Conservation (phyloP, 2,113 vertebrate genomes). For the Chloropsis cyanopogon region DNA sequence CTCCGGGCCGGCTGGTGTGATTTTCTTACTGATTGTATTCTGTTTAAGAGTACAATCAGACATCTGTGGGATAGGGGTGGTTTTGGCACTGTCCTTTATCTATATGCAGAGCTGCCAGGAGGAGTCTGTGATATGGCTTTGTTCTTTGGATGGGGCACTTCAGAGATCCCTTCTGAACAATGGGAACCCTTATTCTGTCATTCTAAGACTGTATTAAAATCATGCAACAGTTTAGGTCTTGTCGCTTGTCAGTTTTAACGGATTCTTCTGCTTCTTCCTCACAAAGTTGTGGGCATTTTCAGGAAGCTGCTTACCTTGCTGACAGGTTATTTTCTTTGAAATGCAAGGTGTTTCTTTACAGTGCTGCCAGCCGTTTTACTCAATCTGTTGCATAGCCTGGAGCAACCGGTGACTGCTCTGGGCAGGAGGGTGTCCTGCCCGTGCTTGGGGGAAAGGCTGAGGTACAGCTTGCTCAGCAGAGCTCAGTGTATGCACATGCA, state of each 20-base stretch:
- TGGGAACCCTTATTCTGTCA: neutral
- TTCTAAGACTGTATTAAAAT: neutral
- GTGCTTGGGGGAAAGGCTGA: neutral
- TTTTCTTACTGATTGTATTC: neutral
- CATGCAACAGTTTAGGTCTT: neutral
- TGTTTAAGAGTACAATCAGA: neutral
- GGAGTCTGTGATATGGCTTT: neutral
- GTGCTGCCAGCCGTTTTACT: neutral
- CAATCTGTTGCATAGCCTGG: neutral
- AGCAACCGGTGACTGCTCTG: neutral
- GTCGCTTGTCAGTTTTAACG: neutral
- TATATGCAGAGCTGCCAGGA: neutral
- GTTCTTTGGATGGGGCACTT: neutral
- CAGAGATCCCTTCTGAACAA: neutral
- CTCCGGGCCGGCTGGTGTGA: neutral
- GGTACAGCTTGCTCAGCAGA: neutral
- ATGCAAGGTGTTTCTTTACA: neutral
- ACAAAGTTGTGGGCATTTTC: neutral
- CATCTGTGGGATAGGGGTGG: neutral
- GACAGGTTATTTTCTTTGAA: neutral
- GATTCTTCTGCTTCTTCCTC: neutral
- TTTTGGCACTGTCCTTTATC: neutral
- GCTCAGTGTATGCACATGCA: accelerated
- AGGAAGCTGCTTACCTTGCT: neutral
- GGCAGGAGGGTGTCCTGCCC: neutral